phyloP scores from a whole-genome alignment of 2,888 invertebrate species.

The Timema cristinae region DNA sequence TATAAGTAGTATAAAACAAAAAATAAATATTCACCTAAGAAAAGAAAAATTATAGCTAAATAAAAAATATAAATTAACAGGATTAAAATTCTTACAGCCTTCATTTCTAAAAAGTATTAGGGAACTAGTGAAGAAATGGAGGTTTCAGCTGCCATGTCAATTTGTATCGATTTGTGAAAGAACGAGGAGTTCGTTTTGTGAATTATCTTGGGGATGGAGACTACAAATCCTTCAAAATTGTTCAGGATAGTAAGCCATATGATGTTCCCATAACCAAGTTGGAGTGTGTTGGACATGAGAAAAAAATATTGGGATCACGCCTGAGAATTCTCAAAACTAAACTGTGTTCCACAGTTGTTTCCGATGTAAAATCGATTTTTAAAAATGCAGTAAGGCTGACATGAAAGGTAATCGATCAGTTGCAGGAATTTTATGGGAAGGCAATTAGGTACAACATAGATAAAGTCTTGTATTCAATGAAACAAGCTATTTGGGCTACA shows the following conservation, averaged over 20 bases:
- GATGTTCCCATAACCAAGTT: neutral
- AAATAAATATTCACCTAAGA: too few species aligned
- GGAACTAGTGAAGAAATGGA: neutral
- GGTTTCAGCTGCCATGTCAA: neutral
- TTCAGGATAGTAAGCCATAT: neutral
- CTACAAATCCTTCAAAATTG: neutral
- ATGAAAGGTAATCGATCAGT: neutral
- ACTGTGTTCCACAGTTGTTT: neutral
- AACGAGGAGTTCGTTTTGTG: neutral
- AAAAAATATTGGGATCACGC: neutral
- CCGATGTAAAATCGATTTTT: neutral
- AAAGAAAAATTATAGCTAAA: too few species aligned
- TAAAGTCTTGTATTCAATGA: neutral
- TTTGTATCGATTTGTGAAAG: neutral
- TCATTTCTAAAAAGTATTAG: neutral
- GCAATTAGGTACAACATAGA: neutral
- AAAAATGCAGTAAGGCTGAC: neutral
- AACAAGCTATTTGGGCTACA: slow-evolving; percentile 21
- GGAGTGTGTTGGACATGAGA: neutral
- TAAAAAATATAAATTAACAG: too few species aligned
- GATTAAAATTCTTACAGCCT: too few species aligned
- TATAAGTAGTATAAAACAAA: too few species aligned
- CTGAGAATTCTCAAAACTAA: neutral
- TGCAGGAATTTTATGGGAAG: slow-evolving; percentile 4
- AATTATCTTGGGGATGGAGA: neutral